Conservation (phyloP, 2,113 vertebrate species). For the Propithecus coquereli region DNA sequence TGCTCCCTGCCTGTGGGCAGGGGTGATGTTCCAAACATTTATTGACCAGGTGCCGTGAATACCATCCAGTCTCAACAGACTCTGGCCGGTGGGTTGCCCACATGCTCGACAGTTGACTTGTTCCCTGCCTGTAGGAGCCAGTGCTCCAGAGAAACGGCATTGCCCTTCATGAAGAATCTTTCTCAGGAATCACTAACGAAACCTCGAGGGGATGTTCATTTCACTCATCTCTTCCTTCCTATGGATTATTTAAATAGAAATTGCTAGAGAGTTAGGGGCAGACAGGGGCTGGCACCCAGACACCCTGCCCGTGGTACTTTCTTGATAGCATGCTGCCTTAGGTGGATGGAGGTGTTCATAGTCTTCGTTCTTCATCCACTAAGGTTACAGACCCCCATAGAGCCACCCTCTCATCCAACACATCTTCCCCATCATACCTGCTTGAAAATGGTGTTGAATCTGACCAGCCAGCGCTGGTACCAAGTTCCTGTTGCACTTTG, state of each 20-base stretch:
- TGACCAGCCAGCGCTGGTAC: slow-evolving; percentile 92
- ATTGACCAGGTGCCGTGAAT: fast-evolving
- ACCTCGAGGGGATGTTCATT: background rate
- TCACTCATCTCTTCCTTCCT: background rate
- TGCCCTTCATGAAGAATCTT: background rate
- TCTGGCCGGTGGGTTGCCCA: fast-evolving
- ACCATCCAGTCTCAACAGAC: background rate
- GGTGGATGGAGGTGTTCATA: background rate
- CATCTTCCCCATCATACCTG: slow-evolving; percentile 83
- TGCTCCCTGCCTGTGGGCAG: fast-evolving
- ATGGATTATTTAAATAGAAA: background rate
- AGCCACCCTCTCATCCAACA: background rate
- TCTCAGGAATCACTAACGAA: background rate
- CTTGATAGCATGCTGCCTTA: background rate
- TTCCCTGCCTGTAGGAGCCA: background rate
- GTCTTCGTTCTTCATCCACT: background rate
- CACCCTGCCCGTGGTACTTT: fast-evolving
- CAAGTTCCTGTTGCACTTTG: slow-evolving; percentile 94
- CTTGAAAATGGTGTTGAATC: slow-evolving; percentile 88
- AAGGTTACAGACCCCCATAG: background rate
- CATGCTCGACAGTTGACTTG: background rate
- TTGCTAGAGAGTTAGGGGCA: background rate
- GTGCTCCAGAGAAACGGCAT: background rate
- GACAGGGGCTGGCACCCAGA: fast-evolving
- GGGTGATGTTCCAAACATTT: background rate